Base-by-base conservation (phyloP, 2,113 vertebrate species). In the Sardina pilchardus region DNA sequence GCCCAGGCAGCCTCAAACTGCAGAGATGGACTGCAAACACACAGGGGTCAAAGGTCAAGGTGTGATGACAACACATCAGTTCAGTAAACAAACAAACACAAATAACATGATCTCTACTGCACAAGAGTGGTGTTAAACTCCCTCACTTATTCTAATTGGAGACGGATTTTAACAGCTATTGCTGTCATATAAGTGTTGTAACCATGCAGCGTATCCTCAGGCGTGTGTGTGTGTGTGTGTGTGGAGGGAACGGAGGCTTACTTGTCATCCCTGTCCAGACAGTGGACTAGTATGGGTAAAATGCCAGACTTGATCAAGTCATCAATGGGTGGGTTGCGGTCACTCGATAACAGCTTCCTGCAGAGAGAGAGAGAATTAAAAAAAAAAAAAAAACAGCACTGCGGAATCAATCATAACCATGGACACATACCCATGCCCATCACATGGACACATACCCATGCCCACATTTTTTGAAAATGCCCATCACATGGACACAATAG, bases 1-100 rank as follows among this genome's bases (percentile, higher is more conserved):
- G 99, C 99, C 99, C 99, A 99, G 0, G 99, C 99, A 84, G 98
- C 98, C 93, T 99, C 99, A 90, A 99, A 99, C 94, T 99, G 99
- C 89, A 99, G 96, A 90, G 98, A 99, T 6, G 99, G 99, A 94
- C 98, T 99, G 90, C 2, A 89, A 88, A 88, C 44, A 87, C 21
- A 59, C n/a, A 1, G 47, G 17, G 39, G 3, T 82, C 24, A 50
- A 30, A 26, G 44, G 82, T 21, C 6, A 83, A 2, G 6, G 53
- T 24, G 19, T 14, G 7, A 12, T 12, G 8, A 12, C 45, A 26
- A 24, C 19, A 50, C 3, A 19, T 50, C 6, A 19, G 36, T 21
- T 10, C 21, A 56, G 42, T 2, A 16, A 14, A 78, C 19, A 81
- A 24, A 48, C 10, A 24, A 26, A 30, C 26, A n/a, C 21, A 48